A percentile compares a stretch with the other conserved stretches of the same genome.
Evolutionary conservation across 1,140 invertebrate genomes (phyloP).

Genomic region (Proctacanthus coquilletti): DNA sequence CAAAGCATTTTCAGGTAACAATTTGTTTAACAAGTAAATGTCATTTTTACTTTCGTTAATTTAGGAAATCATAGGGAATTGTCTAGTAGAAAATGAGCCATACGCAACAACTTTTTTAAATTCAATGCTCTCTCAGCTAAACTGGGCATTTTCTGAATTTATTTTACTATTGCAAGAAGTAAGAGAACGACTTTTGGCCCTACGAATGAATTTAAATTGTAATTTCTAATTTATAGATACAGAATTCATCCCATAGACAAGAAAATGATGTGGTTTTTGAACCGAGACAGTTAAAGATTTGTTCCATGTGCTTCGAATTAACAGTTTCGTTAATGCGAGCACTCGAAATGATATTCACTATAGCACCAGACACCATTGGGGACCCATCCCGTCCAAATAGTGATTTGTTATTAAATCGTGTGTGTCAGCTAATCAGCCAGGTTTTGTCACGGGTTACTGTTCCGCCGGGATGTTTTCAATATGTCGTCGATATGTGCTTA

Average conservation of each 20-base stretch:
- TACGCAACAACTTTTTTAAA: constrained; percentile 53
- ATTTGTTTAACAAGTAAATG: neutral
- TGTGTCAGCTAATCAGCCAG: constrained; percentile 56
- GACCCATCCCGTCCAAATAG: constrained; percentile 40
- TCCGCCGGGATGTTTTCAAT: constrained; percentile 50
- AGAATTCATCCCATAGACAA: constrained; percentile 41
- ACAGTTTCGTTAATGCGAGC: constrained; percentile 54
- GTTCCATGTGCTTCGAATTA: constrained; percentile 67
- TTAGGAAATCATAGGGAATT: constrained; percentile 24
- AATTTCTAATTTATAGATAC: no score
- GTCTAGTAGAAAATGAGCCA: constrained; percentile 28
- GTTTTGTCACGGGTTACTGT: constrained; percentile 53
- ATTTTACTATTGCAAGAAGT: constrained; percentile 76
- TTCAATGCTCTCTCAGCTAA: constrained; percentile 65
- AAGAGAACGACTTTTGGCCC: no score
- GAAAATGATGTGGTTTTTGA: constrained; percentile 37
- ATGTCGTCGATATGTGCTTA: constrained; percentile 48
- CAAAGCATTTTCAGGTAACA: constrained; percentile 19
- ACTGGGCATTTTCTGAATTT: constrained; percentile 82
- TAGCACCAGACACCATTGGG: constrained; percentile 45
- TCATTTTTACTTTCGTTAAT: neutral
- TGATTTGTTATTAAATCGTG: constrained; percentile 44
- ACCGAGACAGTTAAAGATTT: constrained; percentile 64
- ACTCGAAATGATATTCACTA: constrained; percentile 59
- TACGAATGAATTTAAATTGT: no score